These are phyloP conservation scores for Hydriomena furcata DNA, from an alignment of 2,888 invertebrate genomes.

Conservation along the genomic window DNA sequence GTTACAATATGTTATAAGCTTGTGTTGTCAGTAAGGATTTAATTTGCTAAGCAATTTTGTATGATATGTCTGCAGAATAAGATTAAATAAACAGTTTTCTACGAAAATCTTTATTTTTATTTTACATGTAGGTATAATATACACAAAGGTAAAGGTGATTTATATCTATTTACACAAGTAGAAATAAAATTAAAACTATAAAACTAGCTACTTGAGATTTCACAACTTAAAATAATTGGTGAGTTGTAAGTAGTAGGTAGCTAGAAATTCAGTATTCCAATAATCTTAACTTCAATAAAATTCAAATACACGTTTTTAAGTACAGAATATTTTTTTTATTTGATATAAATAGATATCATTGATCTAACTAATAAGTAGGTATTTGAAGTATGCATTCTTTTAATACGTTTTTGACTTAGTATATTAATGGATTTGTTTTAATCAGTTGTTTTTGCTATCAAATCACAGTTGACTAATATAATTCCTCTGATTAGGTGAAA, in stretches of 20 bases:
- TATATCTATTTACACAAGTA: constrained; percentile 68
- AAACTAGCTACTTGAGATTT: constrained; percentile 62
- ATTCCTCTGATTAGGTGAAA: no score
- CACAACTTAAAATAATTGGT: constrained; percentile 41
- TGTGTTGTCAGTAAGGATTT: constrained; percentile 2
- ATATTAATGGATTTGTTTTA: no score
- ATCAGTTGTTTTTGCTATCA: no score
- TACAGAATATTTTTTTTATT: no score
- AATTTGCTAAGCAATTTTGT: constrained; percentile 31
- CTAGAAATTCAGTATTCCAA: background rate
- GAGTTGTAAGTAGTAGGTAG: background rate
- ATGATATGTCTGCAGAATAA: background rate
- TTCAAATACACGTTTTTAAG: background rate
- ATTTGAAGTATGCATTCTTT: no score
- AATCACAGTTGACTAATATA: no score
- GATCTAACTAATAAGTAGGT: no score
- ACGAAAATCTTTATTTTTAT: constrained; percentile 79
- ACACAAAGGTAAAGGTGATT: constrained; percentile 65
- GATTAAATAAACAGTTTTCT: constrained; percentile 54
- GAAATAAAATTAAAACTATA: constrained; percentile 48
- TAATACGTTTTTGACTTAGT: no score
- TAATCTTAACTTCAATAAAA: background rate
- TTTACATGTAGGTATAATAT: constrained; percentile 66
- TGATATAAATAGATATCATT: no score
- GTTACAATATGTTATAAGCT: constrained; percentile 8